Evolutionary conservation across 1,140 invertebrate species (phyloP).

Genomic region (Eupristina koningsbergeri): DNA sequence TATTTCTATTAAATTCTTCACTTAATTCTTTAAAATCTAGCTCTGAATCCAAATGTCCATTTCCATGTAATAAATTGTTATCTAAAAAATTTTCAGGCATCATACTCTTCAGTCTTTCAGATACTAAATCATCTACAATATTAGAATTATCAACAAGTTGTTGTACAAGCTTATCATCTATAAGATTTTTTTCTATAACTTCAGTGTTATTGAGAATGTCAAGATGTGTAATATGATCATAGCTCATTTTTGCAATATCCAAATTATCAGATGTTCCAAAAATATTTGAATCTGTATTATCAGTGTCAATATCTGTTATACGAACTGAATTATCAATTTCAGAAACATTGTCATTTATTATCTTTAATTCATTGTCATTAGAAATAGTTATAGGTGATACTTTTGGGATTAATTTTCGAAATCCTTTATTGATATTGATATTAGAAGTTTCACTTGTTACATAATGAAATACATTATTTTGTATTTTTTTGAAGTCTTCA

Average conservation of each 20-base stretch:
- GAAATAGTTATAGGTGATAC: conserved; percentile 36
- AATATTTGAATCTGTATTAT: conserved; percentile 61
- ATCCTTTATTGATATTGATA: conserved; percentile 56
- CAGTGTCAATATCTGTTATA: conserved; percentile 50
- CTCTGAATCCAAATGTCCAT: conserved; percentile 62
- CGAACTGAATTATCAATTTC: conserved; percentile 47
- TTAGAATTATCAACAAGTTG: conserved; percentile 65
- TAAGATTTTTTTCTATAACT: conserved; percentile 67
- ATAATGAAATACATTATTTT: conserved; percentile 51
- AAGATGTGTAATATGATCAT: conserved; percentile 67
- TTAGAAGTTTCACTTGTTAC: conserved; percentile 51
- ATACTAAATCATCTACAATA: conserved; percentile 67
- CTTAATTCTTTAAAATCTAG: conserved; percentile 65
- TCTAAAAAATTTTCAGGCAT: conserved; percentile 68
- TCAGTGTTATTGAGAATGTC: conserved; percentile 66
- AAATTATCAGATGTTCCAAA: conserved; percentile 66
- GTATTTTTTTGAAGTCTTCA: conserved; percentile 53
- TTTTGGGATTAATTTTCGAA: conserved; percentile 61
- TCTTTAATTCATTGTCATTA: conserved; percentile 48
- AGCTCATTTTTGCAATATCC: conserved; percentile 64
- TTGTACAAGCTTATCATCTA: conserved; percentile 69
- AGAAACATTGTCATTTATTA: conserved; percentile 19
- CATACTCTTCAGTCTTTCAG: conserved; percentile 67
- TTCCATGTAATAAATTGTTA: conserved; percentile 62
- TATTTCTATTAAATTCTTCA: conserved; percentile 65